A percentile compares a stretch with the other conserved stretches of the same genome.
These are phyloP conservation scores for Eristalis tenax DNA, from an alignment of 2,888 invertebrate genomes.

Conservation along the genomic window DNA sequence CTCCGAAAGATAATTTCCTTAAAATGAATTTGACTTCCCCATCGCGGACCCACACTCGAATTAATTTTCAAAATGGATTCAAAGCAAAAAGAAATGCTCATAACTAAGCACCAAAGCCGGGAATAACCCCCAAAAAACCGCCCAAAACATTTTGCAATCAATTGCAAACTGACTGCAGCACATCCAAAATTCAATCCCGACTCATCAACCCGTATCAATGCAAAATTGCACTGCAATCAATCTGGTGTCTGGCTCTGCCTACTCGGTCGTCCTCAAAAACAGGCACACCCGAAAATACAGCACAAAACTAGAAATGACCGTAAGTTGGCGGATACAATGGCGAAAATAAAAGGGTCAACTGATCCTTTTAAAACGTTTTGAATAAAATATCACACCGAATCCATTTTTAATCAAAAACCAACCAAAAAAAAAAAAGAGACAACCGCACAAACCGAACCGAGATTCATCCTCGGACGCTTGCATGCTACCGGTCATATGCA, in stretches of 20 bases:
- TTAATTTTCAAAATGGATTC: not conserved
- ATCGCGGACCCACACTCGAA: no score
- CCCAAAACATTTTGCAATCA: constrained; percentile 31
- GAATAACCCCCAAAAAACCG: constrained; percentile 6
- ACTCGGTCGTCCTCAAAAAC: constrained; percentile 5
- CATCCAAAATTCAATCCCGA: constrained; percentile 52
- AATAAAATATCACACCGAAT: constrained; percentile 70
- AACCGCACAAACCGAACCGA: constrained; percentile 15
- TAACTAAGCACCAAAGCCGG: not conserved
- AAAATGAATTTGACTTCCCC: no score
- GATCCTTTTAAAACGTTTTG: constrained; percentile 64
- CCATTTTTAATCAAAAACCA: constrained; percentile 65
- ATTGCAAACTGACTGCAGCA: not conserved
- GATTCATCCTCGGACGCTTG: constrained; percentile 30
- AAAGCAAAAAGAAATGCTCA: not conserved
- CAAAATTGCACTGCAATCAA: constrained; percentile 53
- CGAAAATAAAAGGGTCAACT: constrained; percentile 58
- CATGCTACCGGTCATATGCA: constrained; percentile 25
- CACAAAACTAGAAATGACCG: constrained; percentile 48
- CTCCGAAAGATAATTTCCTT: no score
- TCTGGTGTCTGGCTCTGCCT: constrained; percentile 1
- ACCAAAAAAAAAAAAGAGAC: constrained; percentile 8
- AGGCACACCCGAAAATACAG: constrained; percentile 2
- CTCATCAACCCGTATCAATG: constrained; percentile 48
- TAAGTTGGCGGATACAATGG: constrained; percentile 55